Conservation (phyloP, 1,140 invertebrate genomes). For the Idris sp. region DNA sequence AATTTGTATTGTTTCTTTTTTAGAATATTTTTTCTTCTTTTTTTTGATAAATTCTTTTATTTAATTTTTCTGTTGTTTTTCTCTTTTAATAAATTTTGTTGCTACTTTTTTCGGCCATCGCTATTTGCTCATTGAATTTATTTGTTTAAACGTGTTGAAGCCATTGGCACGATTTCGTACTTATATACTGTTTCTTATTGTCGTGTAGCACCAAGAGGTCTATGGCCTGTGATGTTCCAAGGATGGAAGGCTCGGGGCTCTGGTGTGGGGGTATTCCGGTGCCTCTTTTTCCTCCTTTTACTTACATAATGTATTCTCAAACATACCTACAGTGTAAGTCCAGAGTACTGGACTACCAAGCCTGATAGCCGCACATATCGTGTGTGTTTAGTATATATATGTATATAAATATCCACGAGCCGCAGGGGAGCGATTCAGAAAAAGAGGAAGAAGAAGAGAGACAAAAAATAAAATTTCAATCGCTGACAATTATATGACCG, state of each 20-base stretch:
- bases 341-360: slow-evolving; percentile 47
- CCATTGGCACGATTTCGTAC: slow-evolving; percentile 56
- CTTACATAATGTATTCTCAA: slow-evolving; percentile 73
- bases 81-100: no score
- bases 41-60: no score
- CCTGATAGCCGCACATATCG: no score
- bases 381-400: slow-evolving; percentile 9
- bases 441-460: not conserved
- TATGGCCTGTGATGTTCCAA: slow-evolving; percentile 69
- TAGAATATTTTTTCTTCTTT: no score
- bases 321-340: slow-evolving; percentile 62
- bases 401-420: slow-evolving; percentile 18
- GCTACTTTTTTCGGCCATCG: slow-evolving; percentile 23
- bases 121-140: slow-evolving; percentile 43
- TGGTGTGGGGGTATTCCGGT: slow-evolving; percentile 63
- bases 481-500: slow-evolving; percentile 33
- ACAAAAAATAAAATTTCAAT: slow-evolving; percentile 36
- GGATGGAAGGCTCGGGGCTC: slow-evolving; percentile 59
- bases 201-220: slow-evolving; percentile 65
- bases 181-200: slow-evolving; percentile 62
- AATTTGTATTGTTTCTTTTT: no score
- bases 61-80: no score
- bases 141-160: slow-evolving; percentile 50
- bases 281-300: slow-evolving; percentile 67
- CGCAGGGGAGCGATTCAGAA: not conserved